These are phyloP conservation scores for Philypnodon macrostomus DNA, from an alignment of 2,797 vertebrate genomes.

Conservation along the genomic window DNA sequence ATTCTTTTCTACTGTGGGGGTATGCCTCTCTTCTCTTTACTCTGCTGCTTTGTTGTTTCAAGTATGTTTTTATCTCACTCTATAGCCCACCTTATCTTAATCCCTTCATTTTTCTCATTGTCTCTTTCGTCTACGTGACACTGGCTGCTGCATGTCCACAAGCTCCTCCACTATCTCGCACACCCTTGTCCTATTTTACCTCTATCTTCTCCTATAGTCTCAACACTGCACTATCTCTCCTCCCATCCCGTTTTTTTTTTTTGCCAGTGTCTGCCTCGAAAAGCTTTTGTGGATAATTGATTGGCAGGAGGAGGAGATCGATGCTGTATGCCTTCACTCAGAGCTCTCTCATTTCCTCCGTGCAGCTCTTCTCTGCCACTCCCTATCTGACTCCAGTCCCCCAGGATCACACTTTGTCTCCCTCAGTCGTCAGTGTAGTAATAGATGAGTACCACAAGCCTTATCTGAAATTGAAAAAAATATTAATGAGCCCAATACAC, in stretches of 20 bases:
- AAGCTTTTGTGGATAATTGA: constrained; percentile 81
- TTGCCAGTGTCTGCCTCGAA: constrained; percentile 64
- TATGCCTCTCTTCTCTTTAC: constrained; percentile 7
- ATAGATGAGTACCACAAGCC: constrained; percentile 15
- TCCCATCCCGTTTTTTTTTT: constrained; percentile 55
- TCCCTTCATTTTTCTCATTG: constrained; percentile 37
- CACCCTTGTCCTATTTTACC: constrained; percentile 42
- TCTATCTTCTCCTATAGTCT: constrained; percentile 21
- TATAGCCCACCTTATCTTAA: constrained; percentile 44
- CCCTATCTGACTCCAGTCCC: constrained; percentile 55
- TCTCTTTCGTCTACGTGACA: constrained; percentile 41
- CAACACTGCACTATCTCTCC: constrained; percentile 40
- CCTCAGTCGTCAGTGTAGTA: constrained; percentile 18
- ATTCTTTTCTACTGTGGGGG: constrained; percentile 5
- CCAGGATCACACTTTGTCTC: constrained; percentile 58
- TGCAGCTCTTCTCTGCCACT: constrained; percentile 57
- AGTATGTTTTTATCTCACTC: constrained; percentile 14
- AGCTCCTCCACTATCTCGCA: constrained; percentile 33
- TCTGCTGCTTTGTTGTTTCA: constrained; percentile 28
- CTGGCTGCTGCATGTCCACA: constrained; percentile 29
- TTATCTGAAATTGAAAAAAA: constrained; percentile 26
- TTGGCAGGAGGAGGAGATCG: constrained; percentile 72
- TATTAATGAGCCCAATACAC: constrained; percentile 28
- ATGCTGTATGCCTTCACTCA: constrained; percentile 70
- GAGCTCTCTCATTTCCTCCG: constrained; percentile 73